These are phyloP conservation scores for Pandemis heparana DNA, from an alignment of 2,888 invertebrate genomes.

Conservation along the genomic window DNA sequence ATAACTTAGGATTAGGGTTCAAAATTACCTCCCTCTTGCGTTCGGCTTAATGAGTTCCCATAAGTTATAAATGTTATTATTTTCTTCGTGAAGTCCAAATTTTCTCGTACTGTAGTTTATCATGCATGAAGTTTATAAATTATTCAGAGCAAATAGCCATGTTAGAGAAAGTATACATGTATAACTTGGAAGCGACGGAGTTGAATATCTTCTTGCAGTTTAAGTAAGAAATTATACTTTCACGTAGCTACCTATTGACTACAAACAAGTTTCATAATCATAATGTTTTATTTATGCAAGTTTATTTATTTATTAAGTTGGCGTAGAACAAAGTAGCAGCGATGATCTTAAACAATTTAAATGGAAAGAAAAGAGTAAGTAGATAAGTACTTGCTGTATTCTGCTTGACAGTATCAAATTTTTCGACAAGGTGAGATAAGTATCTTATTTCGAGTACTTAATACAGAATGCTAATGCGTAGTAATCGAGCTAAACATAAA, in stretches of 20 bases:
- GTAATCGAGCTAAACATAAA: neutral
- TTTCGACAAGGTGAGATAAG: neutral
- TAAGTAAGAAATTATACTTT: neutral
- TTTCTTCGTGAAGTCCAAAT: neutral
- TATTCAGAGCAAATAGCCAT: neutral
- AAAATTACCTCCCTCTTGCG: slow-evolving; percentile 13
- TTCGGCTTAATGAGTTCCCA: slow-evolving; percentile 5
- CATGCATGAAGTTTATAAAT: slow-evolving; percentile 10
- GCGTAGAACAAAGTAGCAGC: neutral
- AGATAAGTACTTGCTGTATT: neutral
- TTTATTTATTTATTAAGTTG: neutral
- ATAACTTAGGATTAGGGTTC: slow-evolving; percentile 27
- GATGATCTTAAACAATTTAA: neutral
- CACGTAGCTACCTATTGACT: neutral
- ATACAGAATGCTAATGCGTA: neutral
- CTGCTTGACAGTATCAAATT: neutral
- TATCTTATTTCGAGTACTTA: neutral
- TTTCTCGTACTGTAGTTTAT: neutral
- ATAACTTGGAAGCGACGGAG: neutral
- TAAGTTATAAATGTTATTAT: slow-evolving; percentile 11
- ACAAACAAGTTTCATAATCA: neutral
- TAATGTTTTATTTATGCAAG: neutral
- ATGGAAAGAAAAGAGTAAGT: neutral
- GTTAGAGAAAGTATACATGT: neutral
- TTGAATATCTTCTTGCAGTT: neutral